Base-by-base conservation (phyloP, 2,888 invertebrate genomes). In the Meiosimyza decipiens region DNA sequence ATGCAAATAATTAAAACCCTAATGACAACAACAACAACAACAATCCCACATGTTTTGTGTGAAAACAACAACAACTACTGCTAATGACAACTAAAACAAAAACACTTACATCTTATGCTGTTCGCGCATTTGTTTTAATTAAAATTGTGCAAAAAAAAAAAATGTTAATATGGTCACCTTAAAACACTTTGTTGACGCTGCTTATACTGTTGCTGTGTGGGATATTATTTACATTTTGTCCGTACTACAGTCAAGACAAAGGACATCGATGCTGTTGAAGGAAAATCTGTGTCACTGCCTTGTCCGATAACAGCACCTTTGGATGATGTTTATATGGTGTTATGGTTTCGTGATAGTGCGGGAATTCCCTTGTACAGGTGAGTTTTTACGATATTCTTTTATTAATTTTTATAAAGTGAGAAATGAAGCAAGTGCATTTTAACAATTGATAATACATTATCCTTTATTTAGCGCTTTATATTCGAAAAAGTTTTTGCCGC, bases 271-370 rank as follows among this genome's bases (percentile, higher is more conserved):
- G 95, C 95, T 47, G 95, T 96, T 78, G 94, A 95, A 87, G 95
- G 95, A 70, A 94, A 93, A 89, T 92, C 92, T 85, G 94, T 95
- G 74, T 94, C 93, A 88, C 90, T 96, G 84, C 95, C 95, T 51
- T 96, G 96, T 87, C 94, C 95, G 88, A 93, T 96, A 75, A 92
- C 92, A 76, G 93, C 95, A 63, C 92, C 93, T 52, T 91, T 94
- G 86, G 95, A 95, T 88, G 94, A 93, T 86, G 94, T 96, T 79
- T 94, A 95, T 89, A 95, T 96, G 94, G 95, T 96, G 76, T 92
- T 96, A 87, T 96, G 95, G 95, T 96, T 95, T 89, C 91, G 93
- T 81, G 94, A 95, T 82, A 94, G 94, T 81, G 93, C 93, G 70
- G 95, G 95, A 68, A 93, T 94, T 82, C 95, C 96, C 18, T 89